Conservation (phyloP, 2,888 invertebrate species). For the Entomobrya proxima region DNA sequence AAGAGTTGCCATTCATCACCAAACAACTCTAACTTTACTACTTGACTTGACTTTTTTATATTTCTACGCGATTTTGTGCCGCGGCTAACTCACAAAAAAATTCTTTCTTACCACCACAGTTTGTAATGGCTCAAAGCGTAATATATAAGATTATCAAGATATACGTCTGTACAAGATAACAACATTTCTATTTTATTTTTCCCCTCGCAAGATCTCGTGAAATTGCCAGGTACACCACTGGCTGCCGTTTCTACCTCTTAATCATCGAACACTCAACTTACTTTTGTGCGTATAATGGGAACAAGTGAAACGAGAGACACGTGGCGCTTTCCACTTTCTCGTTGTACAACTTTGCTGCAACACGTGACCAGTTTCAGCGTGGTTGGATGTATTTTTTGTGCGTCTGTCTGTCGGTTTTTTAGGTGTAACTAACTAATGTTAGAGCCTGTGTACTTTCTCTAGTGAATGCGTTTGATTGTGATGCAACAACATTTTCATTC, state of each 20-base stretch:
- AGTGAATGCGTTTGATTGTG: neutral
- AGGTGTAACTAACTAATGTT: no score
- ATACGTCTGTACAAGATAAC: neutral
- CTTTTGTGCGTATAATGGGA: neutral
- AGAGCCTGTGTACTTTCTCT: no score
- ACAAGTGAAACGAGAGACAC: no score
- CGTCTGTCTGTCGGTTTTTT: no score
- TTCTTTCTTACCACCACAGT: no score
- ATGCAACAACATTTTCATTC: neutral
- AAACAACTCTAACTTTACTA: neutral
- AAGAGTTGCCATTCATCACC: conserved; percentile 43
- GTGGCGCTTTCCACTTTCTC: neutral
- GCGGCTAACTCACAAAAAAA: no score
- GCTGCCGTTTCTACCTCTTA: neutral
- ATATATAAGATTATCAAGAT: neutral
- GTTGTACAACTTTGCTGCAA: neutral
- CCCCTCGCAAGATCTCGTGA: neutral
- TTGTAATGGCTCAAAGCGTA: neutral
- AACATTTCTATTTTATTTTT: neutral
- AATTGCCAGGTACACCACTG: conserved; percentile 7
- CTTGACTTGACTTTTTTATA: neutral
- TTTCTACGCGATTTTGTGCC: neutral
- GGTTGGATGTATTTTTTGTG: no score
- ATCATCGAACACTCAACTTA: no score
- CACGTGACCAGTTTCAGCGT: neutral